These are phyloP conservation scores for Eupithecia centaureata DNA, from an alignment of 2,888 invertebrate species.

Conservation along the genomic window DNA sequence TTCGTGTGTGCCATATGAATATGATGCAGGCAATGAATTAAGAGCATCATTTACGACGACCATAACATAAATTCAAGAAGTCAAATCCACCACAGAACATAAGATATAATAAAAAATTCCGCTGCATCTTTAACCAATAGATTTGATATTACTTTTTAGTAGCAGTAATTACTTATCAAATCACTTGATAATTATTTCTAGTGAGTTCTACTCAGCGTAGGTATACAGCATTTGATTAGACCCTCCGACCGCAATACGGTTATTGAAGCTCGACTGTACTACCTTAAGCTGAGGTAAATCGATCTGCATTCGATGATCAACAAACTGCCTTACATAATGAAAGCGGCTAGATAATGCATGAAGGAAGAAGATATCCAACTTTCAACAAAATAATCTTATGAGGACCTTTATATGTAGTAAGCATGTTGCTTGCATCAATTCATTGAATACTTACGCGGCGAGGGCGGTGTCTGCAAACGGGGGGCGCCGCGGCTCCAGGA, in stretches of 20 bases:
- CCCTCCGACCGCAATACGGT: conserved; percentile 55
- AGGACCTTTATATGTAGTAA: conserved; percentile 60
- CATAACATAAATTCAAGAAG: conserved; percentile 7
- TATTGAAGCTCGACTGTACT: conserved; percentile 60
- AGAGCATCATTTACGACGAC: conserved; percentile 14
- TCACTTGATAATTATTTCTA: conserved; percentile 7
- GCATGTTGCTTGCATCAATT: conserved; percentile 78
- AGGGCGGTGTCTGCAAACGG: conserved; percentile 70
- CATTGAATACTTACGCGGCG: conserved; percentile 77
- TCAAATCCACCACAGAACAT: conserved; percentile 23
- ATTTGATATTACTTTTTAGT: conserved; percentile 1
- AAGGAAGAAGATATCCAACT: conserved; percentile 69
- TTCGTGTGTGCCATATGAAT: conserved; percentile 56
- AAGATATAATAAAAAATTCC: background rate
- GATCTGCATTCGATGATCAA: conserved; percentile 64
- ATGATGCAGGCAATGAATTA: conserved; percentile 70
- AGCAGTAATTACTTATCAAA: background rate
- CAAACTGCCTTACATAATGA: conserved; percentile 63
- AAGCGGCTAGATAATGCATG: conserved; percentile 78
- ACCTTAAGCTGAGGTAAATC: conserved; percentile 61
- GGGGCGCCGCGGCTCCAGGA: conserved; percentile 74
- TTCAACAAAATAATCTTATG: conserved; percentile 74
- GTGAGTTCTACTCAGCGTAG: conserved; percentile 24
- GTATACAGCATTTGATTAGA: conserved; percentile 47
- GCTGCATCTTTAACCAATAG: background rate